These are phyloP conservation scores for Lophius piscatorius DNA, from an alignment of 2,113 vertebrate species.

Conservation along the genomic window DNA sequence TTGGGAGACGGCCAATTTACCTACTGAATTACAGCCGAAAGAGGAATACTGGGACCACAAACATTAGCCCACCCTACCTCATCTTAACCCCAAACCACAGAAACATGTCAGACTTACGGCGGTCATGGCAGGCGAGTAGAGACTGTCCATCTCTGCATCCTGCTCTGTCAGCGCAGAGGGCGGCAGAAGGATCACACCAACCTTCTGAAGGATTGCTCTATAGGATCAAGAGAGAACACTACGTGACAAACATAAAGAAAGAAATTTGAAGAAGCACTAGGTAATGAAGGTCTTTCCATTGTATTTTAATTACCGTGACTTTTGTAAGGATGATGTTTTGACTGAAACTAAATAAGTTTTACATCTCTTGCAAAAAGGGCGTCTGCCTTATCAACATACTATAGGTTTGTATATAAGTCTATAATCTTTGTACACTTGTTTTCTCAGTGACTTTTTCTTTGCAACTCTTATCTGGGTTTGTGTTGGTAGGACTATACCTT, in stretches of 20 bases:
- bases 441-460: no score
- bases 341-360: no score
- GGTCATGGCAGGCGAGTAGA: slow-evolving; percentile 71
- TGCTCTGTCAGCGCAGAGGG: slow-evolving; percentile 53
- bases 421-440: no score
- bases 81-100: not conserved
- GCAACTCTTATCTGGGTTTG: not conserved
- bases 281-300: no score
- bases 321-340: no score
- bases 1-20: no score
- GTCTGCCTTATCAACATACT: no score
- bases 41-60: not conserved
- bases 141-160: slow-evolving; percentile 66
- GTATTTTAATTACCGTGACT: no score
- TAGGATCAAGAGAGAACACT: not conserved
- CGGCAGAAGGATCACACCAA: slow-evolving; percentile 74
- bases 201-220: slow-evolving; percentile 73
- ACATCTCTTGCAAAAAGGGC: no score
- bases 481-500: slow-evolving; percentile 62
- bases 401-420: no score
- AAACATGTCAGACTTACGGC: slow-evolving; percentile 67
- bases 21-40: no score
- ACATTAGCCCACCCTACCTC: not conserved
- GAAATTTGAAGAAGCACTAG: no score
- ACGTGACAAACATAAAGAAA: slow-evolving; percentile 1